phyloP scores from a whole-genome alignment of 2,113 vertebrate genomes.

The Bubo scandiacus region DNA sequence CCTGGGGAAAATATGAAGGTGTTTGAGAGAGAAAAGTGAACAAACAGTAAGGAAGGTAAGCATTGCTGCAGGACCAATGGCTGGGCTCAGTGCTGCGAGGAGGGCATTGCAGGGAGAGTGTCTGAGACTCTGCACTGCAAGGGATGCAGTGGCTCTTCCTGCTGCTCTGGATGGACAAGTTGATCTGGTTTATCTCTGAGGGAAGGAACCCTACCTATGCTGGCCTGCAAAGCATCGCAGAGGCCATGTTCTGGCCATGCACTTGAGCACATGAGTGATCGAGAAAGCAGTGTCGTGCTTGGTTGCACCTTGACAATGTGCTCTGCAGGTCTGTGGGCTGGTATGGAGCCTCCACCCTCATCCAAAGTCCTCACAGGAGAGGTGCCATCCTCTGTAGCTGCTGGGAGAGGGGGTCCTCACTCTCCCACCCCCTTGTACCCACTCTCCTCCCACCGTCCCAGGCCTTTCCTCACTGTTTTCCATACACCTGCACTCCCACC shows the following conservation, averaged over 20 bases:
- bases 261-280: background rate
- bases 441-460: background rate
- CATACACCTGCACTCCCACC: background rate
- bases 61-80: background rate
- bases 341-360: background rate
- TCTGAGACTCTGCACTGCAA: background rate
- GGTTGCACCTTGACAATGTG: fast-evolving
- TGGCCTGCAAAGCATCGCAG: background rate
- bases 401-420: background rate
- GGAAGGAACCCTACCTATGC: background rate
- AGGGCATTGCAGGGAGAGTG: fast-evolving
- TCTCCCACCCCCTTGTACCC: background rate
- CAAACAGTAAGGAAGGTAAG: background rate
- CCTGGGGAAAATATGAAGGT: background rate
- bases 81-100: background rate
- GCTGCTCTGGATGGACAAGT: background rate
- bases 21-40: background rate
- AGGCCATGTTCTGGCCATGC: background rate
- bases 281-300: background rate
- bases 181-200: background rate
- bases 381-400: background rate
- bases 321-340: background rate
- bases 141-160: background rate
- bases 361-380: background rate
- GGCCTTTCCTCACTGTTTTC: background rate